These are phyloP conservation scores for Drosophila limbata DNA, from an alignment of 2,888 invertebrate species.

Conservation along the genomic window DNA sequence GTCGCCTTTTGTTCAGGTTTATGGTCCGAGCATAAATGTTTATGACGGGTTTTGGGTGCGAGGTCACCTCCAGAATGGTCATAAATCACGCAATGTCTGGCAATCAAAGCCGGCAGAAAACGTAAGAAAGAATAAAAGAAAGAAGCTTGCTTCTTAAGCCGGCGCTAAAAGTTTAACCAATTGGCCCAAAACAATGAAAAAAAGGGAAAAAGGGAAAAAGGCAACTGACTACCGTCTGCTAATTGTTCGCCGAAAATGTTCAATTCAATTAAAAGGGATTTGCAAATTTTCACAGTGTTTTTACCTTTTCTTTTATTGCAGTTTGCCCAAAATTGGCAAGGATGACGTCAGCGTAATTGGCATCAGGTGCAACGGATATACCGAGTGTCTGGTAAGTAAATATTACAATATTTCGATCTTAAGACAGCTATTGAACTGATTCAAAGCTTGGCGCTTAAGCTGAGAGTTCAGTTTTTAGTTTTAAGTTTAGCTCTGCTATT, in stretches of 20 bases:
- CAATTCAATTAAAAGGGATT: conserved; percentile 18
- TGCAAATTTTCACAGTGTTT: conserved; percentile 19
- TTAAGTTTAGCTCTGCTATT: conserved; percentile 2
- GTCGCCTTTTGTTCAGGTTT: conserved; percentile 33
- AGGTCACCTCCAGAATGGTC: conserved; percentile 23
- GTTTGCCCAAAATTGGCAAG: conserved; percentile 72
- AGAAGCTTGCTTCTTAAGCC: conserved; percentile 26
- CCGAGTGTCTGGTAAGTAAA: conserved; percentile 67
- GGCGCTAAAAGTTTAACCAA: conserved; percentile 43
- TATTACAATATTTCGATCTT: conserved; percentile 19
- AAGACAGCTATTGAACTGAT: neutral
- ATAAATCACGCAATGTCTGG: conserved; percentile 38
- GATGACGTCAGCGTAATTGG: conserved; percentile 75
- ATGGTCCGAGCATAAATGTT: conserved; percentile 26
- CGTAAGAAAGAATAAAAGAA: neutral
- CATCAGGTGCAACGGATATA: conserved; percentile 57
- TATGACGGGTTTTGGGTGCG: conserved; percentile 16
- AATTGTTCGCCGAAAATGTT: conserved; percentile 32
- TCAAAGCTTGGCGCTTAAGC: neutral
- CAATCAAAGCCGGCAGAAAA: conserved; percentile 17
- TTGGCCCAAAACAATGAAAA: conserved; percentile 9
- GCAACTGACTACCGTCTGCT: conserved; percentile 26
- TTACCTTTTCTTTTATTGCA: conserved; percentile 59
- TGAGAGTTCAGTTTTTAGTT: neutral
- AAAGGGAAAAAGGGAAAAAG: neutral